These are phyloP conservation scores for Atractosteus spatula DNA, from an alignment of 2,113 vertebrate species.

Conservation along the genomic window DNA sequence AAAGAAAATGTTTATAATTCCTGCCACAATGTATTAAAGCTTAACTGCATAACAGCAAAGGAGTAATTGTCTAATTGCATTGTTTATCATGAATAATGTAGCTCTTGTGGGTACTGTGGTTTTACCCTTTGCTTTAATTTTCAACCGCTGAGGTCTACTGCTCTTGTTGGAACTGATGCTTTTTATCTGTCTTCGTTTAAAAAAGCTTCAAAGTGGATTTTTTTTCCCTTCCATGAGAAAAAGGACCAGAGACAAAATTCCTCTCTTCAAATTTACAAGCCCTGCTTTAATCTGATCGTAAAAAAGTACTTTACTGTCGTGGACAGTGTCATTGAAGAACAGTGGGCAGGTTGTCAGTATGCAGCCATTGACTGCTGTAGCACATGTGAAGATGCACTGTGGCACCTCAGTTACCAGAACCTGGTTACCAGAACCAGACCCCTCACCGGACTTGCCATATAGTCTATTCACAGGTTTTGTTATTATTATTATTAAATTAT, in stretches of 20 bases:
- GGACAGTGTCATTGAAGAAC: not conserved
- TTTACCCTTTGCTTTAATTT: slow-evolving; percentile 36
- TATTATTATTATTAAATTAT: too few species aligned
- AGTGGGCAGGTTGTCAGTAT: not conserved
- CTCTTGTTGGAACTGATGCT: slow-evolving; percentile 18
- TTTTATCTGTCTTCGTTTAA: slow-evolving; percentile 8
- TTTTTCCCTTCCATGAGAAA: not conserved
- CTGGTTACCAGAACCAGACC: too few species aligned
- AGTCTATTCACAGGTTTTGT: too few species aligned
- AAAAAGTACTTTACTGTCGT: not conserved
- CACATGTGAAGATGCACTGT: too few species aligned
- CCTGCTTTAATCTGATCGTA: not conserved
- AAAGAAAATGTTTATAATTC: slow-evolving; percentile 48
- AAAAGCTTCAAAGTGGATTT: not conserved
- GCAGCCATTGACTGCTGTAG: not conserved
- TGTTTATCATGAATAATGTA: slow-evolving; percentile 41
- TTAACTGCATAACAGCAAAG: slow-evolving; percentile 24
- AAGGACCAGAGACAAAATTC: not conserved
- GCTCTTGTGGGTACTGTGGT: slow-evolving; percentile 30
- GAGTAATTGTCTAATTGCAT: slow-evolving; percentile 41
- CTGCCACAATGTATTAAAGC: slow-evolving; percentile 39
- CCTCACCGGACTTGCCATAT: too few species aligned
- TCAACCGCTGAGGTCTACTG: slow-evolving; percentile 10
- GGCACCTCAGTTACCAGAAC: too few species aligned
- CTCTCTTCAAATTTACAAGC: not conserved